Conservation (phyloP, 1,140 invertebrate genomes). For the Bathynomus jamesi region DNA sequence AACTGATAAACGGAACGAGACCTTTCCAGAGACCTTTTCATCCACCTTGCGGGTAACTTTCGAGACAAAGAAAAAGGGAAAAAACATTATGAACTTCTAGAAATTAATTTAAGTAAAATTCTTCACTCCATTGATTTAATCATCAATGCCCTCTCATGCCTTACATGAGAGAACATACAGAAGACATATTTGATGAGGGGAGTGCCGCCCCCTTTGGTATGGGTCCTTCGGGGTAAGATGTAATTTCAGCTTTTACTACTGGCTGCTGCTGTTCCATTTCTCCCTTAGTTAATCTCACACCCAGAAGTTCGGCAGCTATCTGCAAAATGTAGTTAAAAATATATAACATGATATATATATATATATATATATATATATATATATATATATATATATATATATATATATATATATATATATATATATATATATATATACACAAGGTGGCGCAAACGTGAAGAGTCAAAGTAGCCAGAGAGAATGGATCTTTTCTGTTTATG, state of each 20-base stretch:
- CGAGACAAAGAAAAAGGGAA: too few relatives aligned
- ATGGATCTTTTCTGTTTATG: too few relatives aligned
- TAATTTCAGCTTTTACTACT: slow-evolving; percentile 59
- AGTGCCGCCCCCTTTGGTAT: slow-evolving; percentile 9
- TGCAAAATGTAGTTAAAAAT: not conserved
- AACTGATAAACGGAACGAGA: too few relatives aligned
- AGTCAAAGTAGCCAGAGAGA: too few relatives aligned
- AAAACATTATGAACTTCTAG: too few relatives aligned
- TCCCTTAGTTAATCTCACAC: slow-evolving; percentile 54
- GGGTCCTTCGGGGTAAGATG: slow-evolving; percentile 40
- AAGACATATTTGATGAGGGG: slow-evolving; percentile 6
- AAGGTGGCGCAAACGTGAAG: not conserved
- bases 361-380: not conserved
- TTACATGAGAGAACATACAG: slow-evolving; percentile 32
- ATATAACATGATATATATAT: not conserved
- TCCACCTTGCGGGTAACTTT: too few relatives aligned
- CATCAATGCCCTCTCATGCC: too few relatives aligned
- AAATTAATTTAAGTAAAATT: too few relatives aligned
- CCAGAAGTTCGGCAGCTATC: slow-evolving; percentile 57
- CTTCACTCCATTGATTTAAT: too few relatives aligned
- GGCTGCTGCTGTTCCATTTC: slow-evolving; percentile 59
- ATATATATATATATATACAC: slow-evolving; percentile 7
- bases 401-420: slow-evolving; percentile 8
- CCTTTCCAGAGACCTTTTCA: too few relatives aligned
- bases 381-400: slow-evolving; percentile 4